Evolutionary conservation across 2,888 invertebrate species (phyloP).

Genomic region (Sipha maydis): DNA sequence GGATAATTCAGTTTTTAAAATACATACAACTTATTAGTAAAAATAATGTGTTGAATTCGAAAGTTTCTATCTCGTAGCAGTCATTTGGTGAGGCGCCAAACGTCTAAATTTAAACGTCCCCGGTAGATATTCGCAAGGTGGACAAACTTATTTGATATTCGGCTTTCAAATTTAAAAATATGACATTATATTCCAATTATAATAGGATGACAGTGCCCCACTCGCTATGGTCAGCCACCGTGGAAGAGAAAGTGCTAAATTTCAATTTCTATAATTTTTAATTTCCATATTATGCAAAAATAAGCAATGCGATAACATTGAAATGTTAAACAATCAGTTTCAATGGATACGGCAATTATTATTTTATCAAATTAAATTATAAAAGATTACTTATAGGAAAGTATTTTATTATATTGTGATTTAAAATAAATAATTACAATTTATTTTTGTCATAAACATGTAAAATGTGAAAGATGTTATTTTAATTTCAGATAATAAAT

Average conservation of each 20-base stretch:
- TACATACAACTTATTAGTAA: not conserved
- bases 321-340: constrained; percentile 28
- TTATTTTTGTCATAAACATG: not conserved
- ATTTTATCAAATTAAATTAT: not conserved
- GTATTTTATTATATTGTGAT: not conserved
- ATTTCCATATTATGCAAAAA: constrained; percentile 40
- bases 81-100: constrained; percentile 46
- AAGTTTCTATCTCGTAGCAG: not conserved
- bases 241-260: constrained; percentile 53
- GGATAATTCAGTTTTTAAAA: not conserved
- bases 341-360: constrained; percentile 21
- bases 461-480: not conserved
- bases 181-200: not conserved
- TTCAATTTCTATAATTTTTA: constrained; percentile 48
- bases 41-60: not conserved
- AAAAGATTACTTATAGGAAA: not conserved
- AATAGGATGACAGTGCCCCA: not conserved
- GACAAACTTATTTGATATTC: not conserved
- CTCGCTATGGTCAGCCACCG: constrained; percentile 35
- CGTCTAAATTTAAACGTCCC: constrained; percentile 42
- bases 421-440: not conserved
- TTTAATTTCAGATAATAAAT: too few relatives aligned
- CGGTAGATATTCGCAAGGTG: not conserved
- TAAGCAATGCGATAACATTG: not conserved
- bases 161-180: not conserved